phyloP scores from a whole-genome alignment of 2,113 vertebrate species.

The Poecile atricapillus region DNA sequence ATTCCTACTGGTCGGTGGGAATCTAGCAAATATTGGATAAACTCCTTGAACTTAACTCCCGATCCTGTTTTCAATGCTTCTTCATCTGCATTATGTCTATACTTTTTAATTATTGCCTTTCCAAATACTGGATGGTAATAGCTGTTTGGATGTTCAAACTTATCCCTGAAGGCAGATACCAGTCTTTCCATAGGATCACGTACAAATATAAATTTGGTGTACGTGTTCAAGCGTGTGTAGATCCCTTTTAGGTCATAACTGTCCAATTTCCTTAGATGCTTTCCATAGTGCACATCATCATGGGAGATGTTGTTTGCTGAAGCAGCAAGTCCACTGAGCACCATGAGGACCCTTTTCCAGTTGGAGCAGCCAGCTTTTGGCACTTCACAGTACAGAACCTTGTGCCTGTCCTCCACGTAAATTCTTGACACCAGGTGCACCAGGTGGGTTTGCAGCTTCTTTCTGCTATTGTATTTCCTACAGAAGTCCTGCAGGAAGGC shows the following conservation, averaged over 20 bases:
- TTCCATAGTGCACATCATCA: conserved; percentile 75
- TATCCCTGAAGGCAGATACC: conserved; percentile 82
- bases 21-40: conserved; percentile 75
- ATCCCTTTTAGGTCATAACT: conserved; percentile 73
- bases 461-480: conserved; percentile 52
- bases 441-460: conserved; percentile 37
- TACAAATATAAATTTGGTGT: conserved; percentile 78
- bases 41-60: conserved; percentile 76
- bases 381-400: conserved; percentile 78
- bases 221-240: conserved; percentile 66
- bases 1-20: conserved; percentile 75
- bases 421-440: conserved; percentile 72
- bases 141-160: conserved; percentile 80
- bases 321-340: conserved; percentile 68
- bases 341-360: conserved; percentile 76
- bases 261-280: conserved; percentile 72
- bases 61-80: conserved; percentile 73
- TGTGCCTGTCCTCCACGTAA: conserved; percentile 77
- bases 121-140: conserved; percentile 80
- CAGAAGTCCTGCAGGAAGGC: conserved; percentile 72
- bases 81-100: conserved; percentile 62
- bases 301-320: conserved; percentile 75
- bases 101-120: conserved; percentile 79
- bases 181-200: conserved; percentile 80
- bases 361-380: conserved; percentile 79